Evolutionary conservation across 2,113 vertebrate genomes (phyloP).

Genomic region (Cariama cristata): DNA sequence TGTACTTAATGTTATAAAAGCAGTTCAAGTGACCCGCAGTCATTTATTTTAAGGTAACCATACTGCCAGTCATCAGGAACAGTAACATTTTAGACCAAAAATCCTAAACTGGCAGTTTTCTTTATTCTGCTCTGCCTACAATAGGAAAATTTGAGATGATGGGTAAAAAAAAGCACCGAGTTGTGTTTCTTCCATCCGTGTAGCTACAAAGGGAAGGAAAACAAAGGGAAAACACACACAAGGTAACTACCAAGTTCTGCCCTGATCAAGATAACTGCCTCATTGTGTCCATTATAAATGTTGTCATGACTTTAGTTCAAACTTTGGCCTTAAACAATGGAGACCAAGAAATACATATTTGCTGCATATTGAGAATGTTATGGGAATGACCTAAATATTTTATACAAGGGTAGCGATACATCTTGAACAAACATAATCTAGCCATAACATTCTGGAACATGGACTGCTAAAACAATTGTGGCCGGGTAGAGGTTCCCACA

Average conservation of each 20-base stretch:
- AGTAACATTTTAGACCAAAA: neutral
- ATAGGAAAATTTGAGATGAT: neutral
- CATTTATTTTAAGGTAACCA: neutral
- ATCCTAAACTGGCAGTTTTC: neutral
- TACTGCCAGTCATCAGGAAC: neutral
- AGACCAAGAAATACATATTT: neutral
- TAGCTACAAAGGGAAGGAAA: slow-evolving; percentile 12
- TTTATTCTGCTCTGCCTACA: neutral
- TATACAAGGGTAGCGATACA: neutral
- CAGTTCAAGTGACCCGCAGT: neutral
- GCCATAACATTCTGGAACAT: neutral
- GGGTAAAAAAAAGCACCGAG: neutral
- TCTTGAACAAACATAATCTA: slow-evolving; percentile 8
- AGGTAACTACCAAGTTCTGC: neutral
- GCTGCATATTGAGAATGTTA: neutral
- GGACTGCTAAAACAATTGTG: neutral
- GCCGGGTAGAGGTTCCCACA: neutral
- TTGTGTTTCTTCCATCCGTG: neutral
- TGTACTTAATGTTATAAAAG: neutral
- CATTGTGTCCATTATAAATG: neutral
- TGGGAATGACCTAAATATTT: slow-evolving; percentile 18
- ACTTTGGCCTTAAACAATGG: slow-evolving; percentile 19
- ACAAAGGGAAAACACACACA: neutral
- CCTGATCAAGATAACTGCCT: neutral
- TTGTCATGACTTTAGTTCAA: neutral